These are phyloP conservation scores for Asteroscopus sphinx DNA, from an alignment of 2,888 invertebrate species.

Conservation along the genomic window DNA sequence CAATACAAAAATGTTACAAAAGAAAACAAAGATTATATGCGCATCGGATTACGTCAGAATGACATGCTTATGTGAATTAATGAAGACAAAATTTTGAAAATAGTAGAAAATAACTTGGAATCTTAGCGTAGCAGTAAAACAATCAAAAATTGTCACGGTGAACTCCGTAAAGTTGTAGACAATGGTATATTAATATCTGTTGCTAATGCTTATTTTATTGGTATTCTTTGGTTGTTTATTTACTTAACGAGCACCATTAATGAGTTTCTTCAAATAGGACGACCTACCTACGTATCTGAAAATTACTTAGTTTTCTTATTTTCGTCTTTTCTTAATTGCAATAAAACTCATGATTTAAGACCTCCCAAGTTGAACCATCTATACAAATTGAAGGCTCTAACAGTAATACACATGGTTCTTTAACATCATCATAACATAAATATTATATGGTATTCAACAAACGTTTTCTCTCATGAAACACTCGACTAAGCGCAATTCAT, in stretches of 20 bases:
- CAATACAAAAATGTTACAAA: conserved; percentile 63
- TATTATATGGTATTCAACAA: conserved; percentile 27
- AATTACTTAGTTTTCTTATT: not conserved
- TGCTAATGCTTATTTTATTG: conserved; percentile 17
- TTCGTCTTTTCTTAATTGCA: not conserved
- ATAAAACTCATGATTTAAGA: conserved; percentile 1
- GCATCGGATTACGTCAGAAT: conserved; percentile 61
- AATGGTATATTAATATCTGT: conserved; percentile 18
- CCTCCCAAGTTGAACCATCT: conserved; percentile 5
- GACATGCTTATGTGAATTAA: conserved; percentile 58
- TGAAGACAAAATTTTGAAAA: conserved; percentile 39
- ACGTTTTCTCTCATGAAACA: conserved; percentile 52
- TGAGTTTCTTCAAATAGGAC: not conserved
- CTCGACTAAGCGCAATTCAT: conserved; percentile 43
- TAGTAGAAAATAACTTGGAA: conserved; percentile 21
- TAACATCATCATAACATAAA: conserved; percentile 21
- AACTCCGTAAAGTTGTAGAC: conserved; percentile 25
- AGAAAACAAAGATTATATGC: conserved; percentile 58
- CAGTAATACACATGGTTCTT: conserved; percentile 9
- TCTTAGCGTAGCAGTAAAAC: conserved; percentile 10
- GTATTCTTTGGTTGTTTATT: conserved; percentile 1
- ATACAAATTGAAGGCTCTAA: not conserved
- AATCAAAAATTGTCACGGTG: conserved; percentile 21
- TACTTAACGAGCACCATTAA: conserved; percentile 2
- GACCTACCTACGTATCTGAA: not conserved